These are phyloP conservation scores for Ranitomeya variabilis DNA, from an alignment of 2,113 vertebrate species.

Conservation along the genomic window DNA sequence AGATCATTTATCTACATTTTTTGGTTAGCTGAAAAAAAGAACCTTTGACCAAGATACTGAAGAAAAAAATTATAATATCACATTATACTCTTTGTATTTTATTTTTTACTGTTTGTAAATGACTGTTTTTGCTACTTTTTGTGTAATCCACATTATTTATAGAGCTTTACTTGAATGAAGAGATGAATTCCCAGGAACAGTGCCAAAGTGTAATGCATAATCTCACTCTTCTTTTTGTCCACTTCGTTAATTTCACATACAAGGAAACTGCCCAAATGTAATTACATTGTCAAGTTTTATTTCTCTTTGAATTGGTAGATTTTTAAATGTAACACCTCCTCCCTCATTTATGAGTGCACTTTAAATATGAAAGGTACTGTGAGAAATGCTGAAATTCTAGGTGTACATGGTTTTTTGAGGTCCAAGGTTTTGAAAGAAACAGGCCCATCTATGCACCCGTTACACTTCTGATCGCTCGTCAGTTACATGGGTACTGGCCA, in stretches of 20 bases:
- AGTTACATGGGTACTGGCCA: background rate
- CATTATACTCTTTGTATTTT: background rate
- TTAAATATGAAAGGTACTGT: background rate
- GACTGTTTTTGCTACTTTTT: background rate
- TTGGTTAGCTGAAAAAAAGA: no score
- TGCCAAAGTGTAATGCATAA: background rate
- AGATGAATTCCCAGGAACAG: background rate
- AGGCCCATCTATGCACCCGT: constrained; percentile 19
- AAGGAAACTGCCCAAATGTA: background rate
- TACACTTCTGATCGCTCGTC: background rate
- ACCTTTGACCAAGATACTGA: background rate
- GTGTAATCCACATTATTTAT: background rate
- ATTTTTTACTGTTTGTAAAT: background rate
- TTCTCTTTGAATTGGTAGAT: background rate
- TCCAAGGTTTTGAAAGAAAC: background rate
- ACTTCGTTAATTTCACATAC: background rate
- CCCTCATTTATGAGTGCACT: background rate
- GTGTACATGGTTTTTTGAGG: constrained; percentile 10
- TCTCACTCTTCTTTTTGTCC: background rate
- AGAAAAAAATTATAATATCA: background rate
- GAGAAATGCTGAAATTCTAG: background rate
- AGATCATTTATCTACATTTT: no score
- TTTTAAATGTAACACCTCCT: background rate
- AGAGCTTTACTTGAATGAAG: background rate
- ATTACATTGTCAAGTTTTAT: background rate